Conservation (phyloP, 2,113 vertebrate species). For the Thunnus thynnus region DNA sequence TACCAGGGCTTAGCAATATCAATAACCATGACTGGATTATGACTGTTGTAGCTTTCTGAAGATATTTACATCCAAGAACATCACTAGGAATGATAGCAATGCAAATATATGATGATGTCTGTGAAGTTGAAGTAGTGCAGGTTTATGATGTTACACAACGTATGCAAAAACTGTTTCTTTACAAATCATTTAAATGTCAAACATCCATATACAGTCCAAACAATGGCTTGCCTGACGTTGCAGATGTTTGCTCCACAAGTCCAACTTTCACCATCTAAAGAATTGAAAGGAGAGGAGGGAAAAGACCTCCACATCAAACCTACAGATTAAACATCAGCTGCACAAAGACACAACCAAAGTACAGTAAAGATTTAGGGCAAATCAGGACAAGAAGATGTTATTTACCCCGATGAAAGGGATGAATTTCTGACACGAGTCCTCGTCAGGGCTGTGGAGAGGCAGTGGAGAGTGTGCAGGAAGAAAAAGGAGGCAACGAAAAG, state of each 20-base stretch:
- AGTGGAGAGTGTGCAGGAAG: constrained; percentile 28
- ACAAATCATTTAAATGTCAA: neutral
- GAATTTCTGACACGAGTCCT: constrained; percentile 98
- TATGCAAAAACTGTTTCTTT: neutral
- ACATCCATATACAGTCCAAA: neutral
- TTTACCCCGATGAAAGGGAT: constrained; percentile 97
- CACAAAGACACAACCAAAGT: neutral
- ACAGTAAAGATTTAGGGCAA: neutral
- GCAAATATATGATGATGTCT: too few species aligned
- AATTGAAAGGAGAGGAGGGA: neutral
- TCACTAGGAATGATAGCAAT: too few species aligned
- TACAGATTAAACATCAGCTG: neutral
- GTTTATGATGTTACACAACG: neutral
- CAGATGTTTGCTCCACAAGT: constrained; percentile 94
- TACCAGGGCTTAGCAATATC: too few species aligned
- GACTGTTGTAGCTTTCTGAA: too few species aligned
- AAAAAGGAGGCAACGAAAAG: constrained; percentile 27
- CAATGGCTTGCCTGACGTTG: constrained; percentile 88
- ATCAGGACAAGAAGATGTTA: constrained; percentile 26
- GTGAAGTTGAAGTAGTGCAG: neutral
- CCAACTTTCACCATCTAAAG: constrained; percentile 97
- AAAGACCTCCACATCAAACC: neutral
- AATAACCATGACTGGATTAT: too few species aligned
- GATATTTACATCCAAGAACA: too few species aligned
- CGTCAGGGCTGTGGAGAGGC: constrained; percentile 89